Base-by-base conservation (phyloP, 2,797 vertebrate species). In the Todus mexicanus region DNA sequence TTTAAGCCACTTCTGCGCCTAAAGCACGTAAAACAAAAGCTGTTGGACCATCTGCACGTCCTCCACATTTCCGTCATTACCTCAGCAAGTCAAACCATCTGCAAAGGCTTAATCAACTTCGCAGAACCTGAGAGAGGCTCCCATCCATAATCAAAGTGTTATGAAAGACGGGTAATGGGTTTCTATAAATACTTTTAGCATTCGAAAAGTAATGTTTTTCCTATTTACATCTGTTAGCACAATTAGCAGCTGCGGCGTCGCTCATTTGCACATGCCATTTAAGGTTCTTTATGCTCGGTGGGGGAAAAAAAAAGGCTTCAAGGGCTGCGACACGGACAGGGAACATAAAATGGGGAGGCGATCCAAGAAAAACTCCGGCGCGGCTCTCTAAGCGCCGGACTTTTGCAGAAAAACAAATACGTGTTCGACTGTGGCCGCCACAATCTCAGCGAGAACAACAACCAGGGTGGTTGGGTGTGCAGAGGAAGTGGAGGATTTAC, bases 171-270 rank as follows among this genome's bases (percentile, higher is more conserved):
- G 68, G 18, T 45, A 48, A 93, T 61, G 64, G 78, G 78, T 64
- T 89, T 68, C 89, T 91, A 92, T 87, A 94, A 96, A 96, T 93
- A 93, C 78, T 45, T 82, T 11, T 6, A 79, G 68, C 64, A 84
- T 89, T 79, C 91, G 64, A 11, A 88, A 90, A 88, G 38, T 64
- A 21, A 85, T 57, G 27, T 15, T 93, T 92, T 81, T n/a, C 77
- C 71, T 79, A 71, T 92, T 89, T 95, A 71, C 83, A 82, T 79
- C 74, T 82, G 74, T 76, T 74, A 87, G 86, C 57, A 93, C 83
- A 89, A 88, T 91, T 68, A 93, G 77, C 90, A 91, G 90, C 86
- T 90, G 87, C 45, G 82, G 80, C 81, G 74, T 15, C 75, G 61
- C 78, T 93, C 60, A 53, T 92, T 94, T 92, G 83, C 76, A 93